A percentile compares a stretch with the other conserved stretches of the same genome.
Conservation (phyloP, 2,797 vertebrate genomes). For the Cuculus canorus region DNA sequence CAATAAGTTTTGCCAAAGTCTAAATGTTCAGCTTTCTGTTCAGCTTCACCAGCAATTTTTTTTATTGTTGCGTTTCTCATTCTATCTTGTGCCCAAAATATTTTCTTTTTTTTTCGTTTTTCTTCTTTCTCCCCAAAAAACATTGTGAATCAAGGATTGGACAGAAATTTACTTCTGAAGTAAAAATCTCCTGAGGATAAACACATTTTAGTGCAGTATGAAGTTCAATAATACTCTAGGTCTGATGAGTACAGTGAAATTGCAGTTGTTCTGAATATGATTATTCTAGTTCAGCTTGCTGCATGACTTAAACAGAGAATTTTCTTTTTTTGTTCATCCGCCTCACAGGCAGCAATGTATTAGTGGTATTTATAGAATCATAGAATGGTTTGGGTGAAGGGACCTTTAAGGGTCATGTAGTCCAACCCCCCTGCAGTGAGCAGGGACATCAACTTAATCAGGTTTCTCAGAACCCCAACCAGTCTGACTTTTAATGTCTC, state of each 20-base stretch:
- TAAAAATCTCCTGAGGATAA: background rate
- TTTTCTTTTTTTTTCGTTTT: accelerated
- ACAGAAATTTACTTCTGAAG: background rate
- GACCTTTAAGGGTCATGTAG: too few species aligned
- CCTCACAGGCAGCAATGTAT: background rate
- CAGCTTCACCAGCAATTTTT: background rate
- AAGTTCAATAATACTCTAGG: background rate
- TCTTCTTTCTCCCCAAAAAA: background rate
- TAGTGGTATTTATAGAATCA: background rate
- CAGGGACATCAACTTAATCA: too few species aligned
- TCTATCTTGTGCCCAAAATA: background rate
- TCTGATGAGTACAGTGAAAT: background rate
- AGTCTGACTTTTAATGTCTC: too few species aligned
- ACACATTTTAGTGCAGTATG: background rate
- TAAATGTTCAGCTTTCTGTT: background rate
- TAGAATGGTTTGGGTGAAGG: too few species aligned
- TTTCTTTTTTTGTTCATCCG: background rate
- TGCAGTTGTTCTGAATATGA: background rate
- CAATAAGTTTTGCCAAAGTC: background rate
- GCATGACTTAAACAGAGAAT: background rate
- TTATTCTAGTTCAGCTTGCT: background rate
- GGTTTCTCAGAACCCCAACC: too few species aligned
- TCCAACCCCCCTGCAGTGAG: too few species aligned
- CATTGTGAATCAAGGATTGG: background rate
- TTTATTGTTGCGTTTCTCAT: background rate